These are phyloP conservation scores for Otolemur crassicaudatus DNA, from an alignment of 2,797 vertebrate species.

Conservation along the genomic window DNA sequence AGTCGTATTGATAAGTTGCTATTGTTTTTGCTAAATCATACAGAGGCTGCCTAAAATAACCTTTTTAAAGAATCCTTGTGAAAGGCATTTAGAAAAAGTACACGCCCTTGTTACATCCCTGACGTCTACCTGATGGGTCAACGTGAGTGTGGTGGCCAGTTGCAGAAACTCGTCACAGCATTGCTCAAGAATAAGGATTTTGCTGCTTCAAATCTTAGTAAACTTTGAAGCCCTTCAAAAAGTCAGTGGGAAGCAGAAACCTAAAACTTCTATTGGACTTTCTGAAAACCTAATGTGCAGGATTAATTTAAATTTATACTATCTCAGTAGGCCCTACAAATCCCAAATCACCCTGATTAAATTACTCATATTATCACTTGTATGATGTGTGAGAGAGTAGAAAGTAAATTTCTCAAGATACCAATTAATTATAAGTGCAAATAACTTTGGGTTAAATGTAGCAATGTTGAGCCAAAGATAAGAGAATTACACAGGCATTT, in stretches of 20 bases:
- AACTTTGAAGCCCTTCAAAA: background rate
- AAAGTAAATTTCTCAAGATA: background rate
- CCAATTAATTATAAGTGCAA: background rate
- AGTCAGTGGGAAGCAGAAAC: background rate
- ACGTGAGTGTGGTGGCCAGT: too few species aligned
- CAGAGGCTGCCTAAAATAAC: background rate
- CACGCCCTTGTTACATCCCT: background rate
- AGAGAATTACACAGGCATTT: background rate
- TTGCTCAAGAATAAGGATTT: background rate
- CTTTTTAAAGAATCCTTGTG: background rate
- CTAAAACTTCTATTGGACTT: background rate
- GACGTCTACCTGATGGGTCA: background rate
- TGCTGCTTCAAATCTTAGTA: background rate
- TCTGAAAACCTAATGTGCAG: background rate
- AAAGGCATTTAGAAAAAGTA: background rate
- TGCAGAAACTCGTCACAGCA: background rate
- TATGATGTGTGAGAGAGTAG: background rate
- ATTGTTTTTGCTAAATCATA: slow-evolving; percentile 2
- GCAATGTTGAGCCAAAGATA: background rate
- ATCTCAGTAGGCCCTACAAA: background rate
- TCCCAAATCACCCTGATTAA: background rate
- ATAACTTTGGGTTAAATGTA: background rate
- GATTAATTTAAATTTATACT: background rate
- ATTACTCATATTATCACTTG: slow-evolving; percentile 18
- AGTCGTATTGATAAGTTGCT: background rate